phyloP scores from a whole-genome alignment of 2,888 invertebrate species.

The Phyto melanocephala region DNA sequence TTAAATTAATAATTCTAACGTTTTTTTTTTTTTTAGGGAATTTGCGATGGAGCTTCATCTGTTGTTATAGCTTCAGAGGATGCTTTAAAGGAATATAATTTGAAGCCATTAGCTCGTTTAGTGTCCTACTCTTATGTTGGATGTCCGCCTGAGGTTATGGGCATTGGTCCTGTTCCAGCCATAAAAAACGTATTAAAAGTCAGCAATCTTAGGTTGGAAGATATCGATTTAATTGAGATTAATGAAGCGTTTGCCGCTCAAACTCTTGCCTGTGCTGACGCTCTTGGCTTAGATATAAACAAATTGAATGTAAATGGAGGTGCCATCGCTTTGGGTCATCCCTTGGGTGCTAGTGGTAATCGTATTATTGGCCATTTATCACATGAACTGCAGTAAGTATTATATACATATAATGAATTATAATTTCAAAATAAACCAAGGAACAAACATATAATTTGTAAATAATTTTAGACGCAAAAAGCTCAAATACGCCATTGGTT shows the following conservation, averaged over 20 bases:
- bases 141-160: conserved; percentile 98
- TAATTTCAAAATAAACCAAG: not conserved
- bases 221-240: conserved; percentile 97
- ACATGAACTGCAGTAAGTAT: conserved; percentile 90
- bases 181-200: conserved; percentile 91
- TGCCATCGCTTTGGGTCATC: conserved; percentile 98
- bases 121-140: conserved; percentile 95
- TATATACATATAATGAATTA: not conserved
- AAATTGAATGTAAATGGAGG: conserved; percentile 97
- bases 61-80: conserved; percentile 94
- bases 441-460: not conserved
- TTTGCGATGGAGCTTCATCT: conserved; percentile 98
- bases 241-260: conserved; percentile 99
- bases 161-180: conserved; percentile 96
- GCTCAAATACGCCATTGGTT: conserved; percentile 92
- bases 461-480: conserved; percentile 85
- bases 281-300: conserved; percentile 89
- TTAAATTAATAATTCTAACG: not conserved
- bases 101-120: conserved; percentile 94
- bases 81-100: conserved; percentile 87
- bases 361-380: conserved; percentile 94
- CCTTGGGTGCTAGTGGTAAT: conserved; percentile 95
- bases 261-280: conserved; percentile 94
- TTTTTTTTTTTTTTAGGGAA: conserved; percentile 71
- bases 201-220: conserved; percentile 88